Evolutionary conservation across 1,140 invertebrate species (phyloP).

Genomic region (Magallana gigas): DNA sequence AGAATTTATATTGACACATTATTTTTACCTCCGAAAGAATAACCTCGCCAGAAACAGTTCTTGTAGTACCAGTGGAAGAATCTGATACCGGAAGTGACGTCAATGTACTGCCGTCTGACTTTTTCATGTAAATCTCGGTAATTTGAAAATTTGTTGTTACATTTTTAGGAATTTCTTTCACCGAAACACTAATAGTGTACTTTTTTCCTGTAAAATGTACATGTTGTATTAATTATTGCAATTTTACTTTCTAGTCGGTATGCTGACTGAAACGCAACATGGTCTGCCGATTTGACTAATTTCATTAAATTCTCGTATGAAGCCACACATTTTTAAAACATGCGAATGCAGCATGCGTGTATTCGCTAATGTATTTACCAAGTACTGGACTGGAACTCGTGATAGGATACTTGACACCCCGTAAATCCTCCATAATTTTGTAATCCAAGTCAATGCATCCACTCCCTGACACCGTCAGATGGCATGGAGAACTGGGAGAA

Average conservation of each 20-base stretch:
- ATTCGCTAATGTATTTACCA: neutral
- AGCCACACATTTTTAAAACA: too few relatives aligned
- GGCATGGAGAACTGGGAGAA: neutral
- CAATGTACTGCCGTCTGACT: neutral
- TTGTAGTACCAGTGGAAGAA: neutral
- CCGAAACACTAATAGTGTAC: neutral
- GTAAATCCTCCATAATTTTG: neutral
- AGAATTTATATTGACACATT: too few relatives aligned
- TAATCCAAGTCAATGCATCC: neutral
- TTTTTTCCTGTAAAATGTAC: neutral
- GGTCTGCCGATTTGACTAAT: too few relatives aligned
- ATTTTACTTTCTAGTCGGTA: too few relatives aligned
- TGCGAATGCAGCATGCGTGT: too few relatives aligned
- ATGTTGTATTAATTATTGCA: too few relatives aligned
- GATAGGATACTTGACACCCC: neutral
- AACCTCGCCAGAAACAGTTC: neutral
- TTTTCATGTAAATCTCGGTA: neutral
- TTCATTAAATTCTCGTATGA: too few relatives aligned
- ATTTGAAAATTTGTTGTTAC: neutral
- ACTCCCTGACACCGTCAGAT: neutral
- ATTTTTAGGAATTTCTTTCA: constrained; percentile 12
- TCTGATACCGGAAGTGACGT: constrained; percentile 4
- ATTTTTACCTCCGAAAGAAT: neutral
- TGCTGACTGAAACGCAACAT: too few relatives aligned
- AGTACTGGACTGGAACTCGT: neutral